Conservation (phyloP, 2,888 invertebrate species). For the Tricholauxania praeusta region DNA sequence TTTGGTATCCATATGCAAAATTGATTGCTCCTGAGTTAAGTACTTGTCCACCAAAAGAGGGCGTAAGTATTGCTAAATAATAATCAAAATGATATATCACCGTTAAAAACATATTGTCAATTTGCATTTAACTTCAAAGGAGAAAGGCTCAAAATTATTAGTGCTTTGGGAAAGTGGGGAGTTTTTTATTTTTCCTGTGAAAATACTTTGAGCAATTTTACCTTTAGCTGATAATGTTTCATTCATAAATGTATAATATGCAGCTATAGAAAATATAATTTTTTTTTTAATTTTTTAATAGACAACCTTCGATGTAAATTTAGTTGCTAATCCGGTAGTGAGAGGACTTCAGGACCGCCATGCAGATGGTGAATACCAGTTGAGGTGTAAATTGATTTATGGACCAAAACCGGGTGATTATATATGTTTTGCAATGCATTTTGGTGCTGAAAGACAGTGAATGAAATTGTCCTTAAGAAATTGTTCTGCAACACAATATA, state of each 20-base stretch:
- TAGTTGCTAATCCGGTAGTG: not conserved
- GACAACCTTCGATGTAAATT: not conserved
- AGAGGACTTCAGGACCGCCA: not conserved
- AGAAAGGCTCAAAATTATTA: too few species aligned
- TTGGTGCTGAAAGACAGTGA: not conserved
- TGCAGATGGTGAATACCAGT: constrained; percentile 11
- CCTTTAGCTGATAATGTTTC: too few species aligned
- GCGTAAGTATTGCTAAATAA: constrained; percentile 21
- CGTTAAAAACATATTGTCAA: too few species aligned
- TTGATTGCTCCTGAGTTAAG: constrained; percentile 21
- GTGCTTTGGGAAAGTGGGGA: too few species aligned
- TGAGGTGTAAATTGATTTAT: not conserved
- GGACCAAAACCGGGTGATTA: constrained; percentile 2
- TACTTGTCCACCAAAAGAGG: constrained; percentile 28
- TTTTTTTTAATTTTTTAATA: not conserved
- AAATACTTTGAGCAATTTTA: too few species aligned
- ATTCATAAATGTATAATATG: too few species aligned
- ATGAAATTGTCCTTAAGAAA: not conserved
- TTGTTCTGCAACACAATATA: too few species aligned
- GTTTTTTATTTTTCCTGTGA: too few species aligned
- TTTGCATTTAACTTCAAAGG: too few species aligned
- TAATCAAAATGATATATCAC: too few species aligned
- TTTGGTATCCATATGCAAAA: constrained; percentile 32
- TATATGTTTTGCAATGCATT: constrained; percentile 3
- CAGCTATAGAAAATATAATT: too few species aligned